Evolutionary conservation across 1,140 invertebrate species (phyloP).

Genomic region (Papilio glaucus): DNA sequence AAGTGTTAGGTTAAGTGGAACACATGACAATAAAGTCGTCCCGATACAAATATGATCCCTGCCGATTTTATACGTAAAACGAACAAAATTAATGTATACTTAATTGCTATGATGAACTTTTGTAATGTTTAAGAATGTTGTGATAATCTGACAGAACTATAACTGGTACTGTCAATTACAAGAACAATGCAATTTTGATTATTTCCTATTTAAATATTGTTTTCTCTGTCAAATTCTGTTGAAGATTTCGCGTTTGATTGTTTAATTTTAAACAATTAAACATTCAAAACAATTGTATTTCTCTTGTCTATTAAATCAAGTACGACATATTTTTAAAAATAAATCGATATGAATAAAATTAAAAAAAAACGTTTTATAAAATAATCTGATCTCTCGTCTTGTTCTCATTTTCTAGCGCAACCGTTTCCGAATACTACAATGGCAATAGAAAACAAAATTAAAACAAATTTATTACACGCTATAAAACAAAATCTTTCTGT

Average conservation of each 20-base stretch:
- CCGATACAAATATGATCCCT: constrained; percentile 54
- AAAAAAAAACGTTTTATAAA: no score
- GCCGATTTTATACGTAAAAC: constrained; percentile 67
- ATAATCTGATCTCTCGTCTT: no score
- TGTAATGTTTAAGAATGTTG: constrained; percentile 62
- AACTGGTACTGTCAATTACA: constrained; percentile 60
- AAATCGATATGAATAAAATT: no score
- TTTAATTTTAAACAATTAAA: no score
- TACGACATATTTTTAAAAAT: no score
- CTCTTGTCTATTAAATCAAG: no score
- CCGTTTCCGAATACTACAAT: not conserved
- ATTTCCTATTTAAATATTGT: constrained; percentile 37
- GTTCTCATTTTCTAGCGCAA: not conserved
- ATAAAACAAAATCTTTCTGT: constrained; percentile 58
- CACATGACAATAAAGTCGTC: constrained; percentile 74
- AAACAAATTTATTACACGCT: constrained; percentile 28
- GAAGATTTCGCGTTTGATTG: no score
- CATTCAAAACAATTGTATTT: no score
- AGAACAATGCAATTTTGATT: constrained; percentile 60
- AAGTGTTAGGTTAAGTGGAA: constrained; percentile 59
- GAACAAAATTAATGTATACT: constrained; percentile 64
- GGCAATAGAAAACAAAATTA: not conserved
- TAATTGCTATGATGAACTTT: constrained; percentile 48
- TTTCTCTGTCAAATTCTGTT: no score
- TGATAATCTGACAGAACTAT: constrained; percentile 62